Percentiles rank a stretch among this genome's conserved stretches.
Evolutionary conservation across 37 sponge, comb jelly and placozoan genomes (phyloP).

Genomic region (Spongia lamella): DNA sequence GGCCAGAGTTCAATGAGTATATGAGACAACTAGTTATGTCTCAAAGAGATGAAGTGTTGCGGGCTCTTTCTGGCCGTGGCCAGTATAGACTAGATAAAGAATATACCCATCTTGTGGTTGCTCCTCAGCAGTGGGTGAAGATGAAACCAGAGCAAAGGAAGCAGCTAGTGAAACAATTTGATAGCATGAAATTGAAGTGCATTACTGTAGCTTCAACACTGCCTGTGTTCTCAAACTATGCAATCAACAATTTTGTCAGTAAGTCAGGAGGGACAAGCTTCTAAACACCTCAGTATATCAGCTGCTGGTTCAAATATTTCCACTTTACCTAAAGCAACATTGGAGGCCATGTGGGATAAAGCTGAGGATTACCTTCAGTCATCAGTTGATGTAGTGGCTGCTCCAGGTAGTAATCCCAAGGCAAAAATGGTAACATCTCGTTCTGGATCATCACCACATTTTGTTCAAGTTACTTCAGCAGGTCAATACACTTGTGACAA

Average conservation of each 20-base stretch:
- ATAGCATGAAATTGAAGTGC: neutral
- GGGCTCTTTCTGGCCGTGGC: conserved; percentile 51
- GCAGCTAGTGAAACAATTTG: neutral
- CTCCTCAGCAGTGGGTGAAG: neutral
- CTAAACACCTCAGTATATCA: too few species aligned
- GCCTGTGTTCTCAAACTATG: too few species aligned
- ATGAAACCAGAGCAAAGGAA: neutral
- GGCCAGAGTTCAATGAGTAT: conserved; percentile 32
- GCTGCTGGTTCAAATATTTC: conserved; percentile 20
- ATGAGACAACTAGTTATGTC: conserved; percentile 2
- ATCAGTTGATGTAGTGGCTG: conserved; percentile 6
- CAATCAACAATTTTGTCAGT: too few species aligned
- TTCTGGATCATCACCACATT: neutral
- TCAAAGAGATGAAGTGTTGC: conserved; percentile 17
- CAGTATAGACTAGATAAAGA: conserved; percentile 6
- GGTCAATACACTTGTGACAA: conserved; percentile 26
- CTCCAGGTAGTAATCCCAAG: conserved; percentile 15
- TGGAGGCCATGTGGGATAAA: conserved; percentile 30
- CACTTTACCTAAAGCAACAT: neutral
- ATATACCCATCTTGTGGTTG: neutral
- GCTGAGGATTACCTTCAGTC: conserved; percentile 6
- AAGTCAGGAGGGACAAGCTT: too few species aligned
- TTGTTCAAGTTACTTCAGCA: neutral
- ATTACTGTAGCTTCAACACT: too few species aligned
- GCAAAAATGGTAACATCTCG: conserved; percentile 19